phyloP scores from a whole-genome alignment of 2,888 invertebrate species.

The Leucoma salicis region DNA sequence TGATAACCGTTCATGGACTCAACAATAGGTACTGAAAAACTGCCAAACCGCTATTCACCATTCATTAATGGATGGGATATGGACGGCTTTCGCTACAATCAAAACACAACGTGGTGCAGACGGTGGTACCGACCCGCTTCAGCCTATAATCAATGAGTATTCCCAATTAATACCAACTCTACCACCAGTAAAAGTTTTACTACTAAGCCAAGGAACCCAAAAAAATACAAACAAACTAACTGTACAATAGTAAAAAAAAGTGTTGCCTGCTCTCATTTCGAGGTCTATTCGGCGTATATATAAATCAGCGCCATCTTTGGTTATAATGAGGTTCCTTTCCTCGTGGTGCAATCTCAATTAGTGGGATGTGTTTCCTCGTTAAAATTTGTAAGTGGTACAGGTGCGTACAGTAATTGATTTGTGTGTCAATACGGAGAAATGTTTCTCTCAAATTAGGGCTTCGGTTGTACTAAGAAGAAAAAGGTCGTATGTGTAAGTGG shows the following conservation, averaged over 20 bases:
- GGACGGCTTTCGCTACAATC: too few species aligned
- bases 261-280: conserved; percentile 58
- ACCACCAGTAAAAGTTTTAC: too few species aligned
- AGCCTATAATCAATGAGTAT: too few species aligned
- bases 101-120: too few species aligned
- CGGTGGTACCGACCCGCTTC: too few species aligned
- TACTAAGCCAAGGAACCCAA: too few species aligned
- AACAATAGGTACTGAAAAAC: too few species aligned
- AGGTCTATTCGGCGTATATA: conserved; percentile 74
- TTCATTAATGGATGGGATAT: too few species aligned
- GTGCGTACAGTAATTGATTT: conserved; percentile 46
- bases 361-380: conserved; percentile 76
- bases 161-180: too few species aligned
- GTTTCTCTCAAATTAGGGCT: neutral
- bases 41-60: too few species aligned
- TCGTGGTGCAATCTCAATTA: conserved; percentile 79
- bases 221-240: conserved; percentile 20
- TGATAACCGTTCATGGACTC: too few species aligned
- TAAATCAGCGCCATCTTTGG: conserved; percentile 76
- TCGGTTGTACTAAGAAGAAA: neutral
- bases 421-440: conserved; percentile 13
- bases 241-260: conserved; percentile 45
- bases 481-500: neutral
- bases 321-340: conserved; percentile 67
- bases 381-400: conserved; percentile 64